Conservation (phyloP, 2,888 invertebrate species). For the Operophtera brumata region DNA sequence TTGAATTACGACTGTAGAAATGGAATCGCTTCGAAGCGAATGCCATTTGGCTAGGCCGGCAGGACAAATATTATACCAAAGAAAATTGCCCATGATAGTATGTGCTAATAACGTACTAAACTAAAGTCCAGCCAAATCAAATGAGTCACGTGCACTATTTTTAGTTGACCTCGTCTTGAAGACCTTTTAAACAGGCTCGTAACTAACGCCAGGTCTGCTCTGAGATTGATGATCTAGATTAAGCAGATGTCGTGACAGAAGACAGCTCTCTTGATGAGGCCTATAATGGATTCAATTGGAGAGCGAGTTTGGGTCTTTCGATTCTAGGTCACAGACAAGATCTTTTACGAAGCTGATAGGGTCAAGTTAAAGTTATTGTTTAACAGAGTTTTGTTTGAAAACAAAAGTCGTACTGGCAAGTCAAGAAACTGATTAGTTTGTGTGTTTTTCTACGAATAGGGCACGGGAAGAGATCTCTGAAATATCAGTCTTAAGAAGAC, state of each 20-base stretch:
- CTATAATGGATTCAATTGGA: not conserved
- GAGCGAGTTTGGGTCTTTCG: not conserved
- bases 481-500: no score
- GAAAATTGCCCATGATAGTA: no score
- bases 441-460: no score
- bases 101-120: not conserved
- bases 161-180: constrained; percentile 18
- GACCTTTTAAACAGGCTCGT: constrained; percentile 9
- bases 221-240: constrained; percentile 16
- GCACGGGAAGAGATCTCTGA: no score
- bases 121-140: constrained; percentile 3
- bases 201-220: constrained; percentile 11
- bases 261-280: constrained; percentile 7
- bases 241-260: constrained; percentile 14
- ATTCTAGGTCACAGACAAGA: not conserved
- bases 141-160: constrained; percentile 9
- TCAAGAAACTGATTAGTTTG: no score
- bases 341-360: not conserved
- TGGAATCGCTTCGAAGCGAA: no score
- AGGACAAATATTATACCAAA: no score
- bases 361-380: no score
- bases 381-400: no score
- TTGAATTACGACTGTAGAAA: no score
- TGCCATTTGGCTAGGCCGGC: no score
- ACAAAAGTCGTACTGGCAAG: no score